A percentile compares a stretch with the other conserved stretches of the same genome.
phyloP scores from a whole-genome alignment of 2,888 invertebrate species.

The Deilephila porcellus region DNA sequence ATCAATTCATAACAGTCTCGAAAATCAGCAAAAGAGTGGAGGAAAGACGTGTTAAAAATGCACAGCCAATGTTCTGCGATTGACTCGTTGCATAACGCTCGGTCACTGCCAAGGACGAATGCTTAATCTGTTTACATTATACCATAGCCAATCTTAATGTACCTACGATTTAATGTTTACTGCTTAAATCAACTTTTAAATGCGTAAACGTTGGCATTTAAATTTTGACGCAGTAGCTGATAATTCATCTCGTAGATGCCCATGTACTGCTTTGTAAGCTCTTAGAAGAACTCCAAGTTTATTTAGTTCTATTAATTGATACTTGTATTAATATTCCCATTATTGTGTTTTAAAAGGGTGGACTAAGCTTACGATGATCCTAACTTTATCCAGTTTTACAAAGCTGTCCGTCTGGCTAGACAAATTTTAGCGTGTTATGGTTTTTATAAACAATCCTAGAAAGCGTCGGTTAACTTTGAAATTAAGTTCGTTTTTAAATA shows the following conservation, averaged over 20 bases:
- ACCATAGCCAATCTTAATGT: constrained; percentile 1
- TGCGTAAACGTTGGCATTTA: neutral
- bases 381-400: too few relatives aligned
- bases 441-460: too few relatives aligned
- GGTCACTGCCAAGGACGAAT: constrained; percentile 26
- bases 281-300: neutral
- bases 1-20: neutral
- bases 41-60: neutral
- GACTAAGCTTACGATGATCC: neutral
- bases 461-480: too few relatives aligned
- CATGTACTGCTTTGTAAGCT: too few relatives aligned
- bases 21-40: neutral
- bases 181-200: neutral
- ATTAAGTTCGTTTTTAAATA: too few relatives aligned
- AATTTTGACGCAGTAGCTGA: neutral
- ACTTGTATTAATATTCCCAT: neutral
- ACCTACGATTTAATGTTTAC: neutral
- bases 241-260: too few relatives aligned
- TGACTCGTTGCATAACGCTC: constrained; percentile 17
- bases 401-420: too few relatives aligned
- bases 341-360: neutral
- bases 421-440: too few relatives aligned
- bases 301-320: neutral
- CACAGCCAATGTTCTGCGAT: neutral
- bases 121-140: constrained; percentile 13